Evolutionary conservation across 2,888 invertebrate genomes (phyloP).

Genomic region (Acanthopleura granulata): DNA sequence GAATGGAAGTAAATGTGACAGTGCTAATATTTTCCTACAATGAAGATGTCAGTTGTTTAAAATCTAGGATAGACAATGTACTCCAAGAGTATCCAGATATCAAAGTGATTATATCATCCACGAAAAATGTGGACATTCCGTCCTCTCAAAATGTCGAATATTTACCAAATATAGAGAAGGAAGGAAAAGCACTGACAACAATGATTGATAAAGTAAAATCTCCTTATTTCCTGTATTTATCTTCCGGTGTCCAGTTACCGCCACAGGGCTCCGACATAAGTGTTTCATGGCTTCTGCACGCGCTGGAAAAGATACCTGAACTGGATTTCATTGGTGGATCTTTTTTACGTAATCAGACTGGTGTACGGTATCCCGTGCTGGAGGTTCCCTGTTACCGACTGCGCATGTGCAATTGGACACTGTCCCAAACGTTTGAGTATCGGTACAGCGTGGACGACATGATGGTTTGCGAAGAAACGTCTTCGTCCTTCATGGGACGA

Average conservation of each 20-base stretch:
- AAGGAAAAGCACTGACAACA: neutral
- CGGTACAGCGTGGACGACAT: neutral
- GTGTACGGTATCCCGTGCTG: neutral
- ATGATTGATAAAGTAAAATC: neutral
- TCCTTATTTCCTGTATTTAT: neutral
- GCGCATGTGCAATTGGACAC: conserved; percentile 1
- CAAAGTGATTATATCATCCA: neutral
- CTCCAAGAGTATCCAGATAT: neutral
- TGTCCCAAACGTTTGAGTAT: neutral
- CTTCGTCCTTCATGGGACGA: neutral
- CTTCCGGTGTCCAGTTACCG: neutral
- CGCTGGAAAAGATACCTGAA: conserved; percentile 1
- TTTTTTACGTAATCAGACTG: neutral
- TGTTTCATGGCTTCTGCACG: neutral
- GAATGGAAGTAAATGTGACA: neutral
- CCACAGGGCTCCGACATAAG: neutral
- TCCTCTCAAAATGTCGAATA: neutral
- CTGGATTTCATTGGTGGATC: conserved; percentile 5
- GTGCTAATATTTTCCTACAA: neutral
- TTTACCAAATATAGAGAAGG: neutral
- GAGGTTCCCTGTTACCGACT: neutral
- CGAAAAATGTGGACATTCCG: neutral
- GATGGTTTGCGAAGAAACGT: conserved; percentile 6
- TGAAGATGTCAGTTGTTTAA: neutral
- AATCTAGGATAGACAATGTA: neutral